Evolutionary conservation across 2,888 invertebrate genomes (phyloP), one percentile per base, ranked within the genome.

Genomic region (Amphipoea oculea): DNA sequence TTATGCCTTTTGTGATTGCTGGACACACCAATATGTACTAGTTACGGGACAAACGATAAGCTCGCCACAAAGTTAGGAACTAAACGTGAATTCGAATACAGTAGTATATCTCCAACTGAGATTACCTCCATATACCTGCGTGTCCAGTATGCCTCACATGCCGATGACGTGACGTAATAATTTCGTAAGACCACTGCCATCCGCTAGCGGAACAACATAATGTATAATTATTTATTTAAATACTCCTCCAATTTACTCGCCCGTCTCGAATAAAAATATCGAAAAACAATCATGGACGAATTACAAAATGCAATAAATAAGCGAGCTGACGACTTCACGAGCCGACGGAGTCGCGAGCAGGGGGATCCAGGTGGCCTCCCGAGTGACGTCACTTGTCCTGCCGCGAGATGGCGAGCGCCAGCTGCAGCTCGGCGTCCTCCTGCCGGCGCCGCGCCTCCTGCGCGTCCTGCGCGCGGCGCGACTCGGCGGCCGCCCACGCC

Each of bases 371-470:
- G 0, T 3, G 0, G 7, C 0, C 1, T 5, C 0, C 3, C 2
- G 0, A 1, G n/a, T 2, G 0, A 0, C 23, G 14, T 96, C 95
- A 96, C 93, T 96, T 94, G 73, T 96, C 96, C 87, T 94, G 95
- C 6, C 96, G 97, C 89, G 98, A 98, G 81, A 45, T 6, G 42
- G 42, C 42, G 9, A 45, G 12, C 45, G 98, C 98, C 62, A 98
- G 96, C 91, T 98, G 98, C 75, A 98, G 94, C 90, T 98, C 98
- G n/a, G 97, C 98, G 85, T 98, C 97, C 91, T 98, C 98, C 83
- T 96, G 97, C 76, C 97, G 95, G 71, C 97, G 95, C 85, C 97
- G 95, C 74, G 95, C 97, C 82, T 97, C 97, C 29, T 97, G 96
- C 88, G 98, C 97, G 82, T 97, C 98, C 87, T 97, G 97, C 84